Evolutionary conservation across 1,140 invertebrate genomes (phyloP).

Genomic region (Drosophila aff.): DNA sequence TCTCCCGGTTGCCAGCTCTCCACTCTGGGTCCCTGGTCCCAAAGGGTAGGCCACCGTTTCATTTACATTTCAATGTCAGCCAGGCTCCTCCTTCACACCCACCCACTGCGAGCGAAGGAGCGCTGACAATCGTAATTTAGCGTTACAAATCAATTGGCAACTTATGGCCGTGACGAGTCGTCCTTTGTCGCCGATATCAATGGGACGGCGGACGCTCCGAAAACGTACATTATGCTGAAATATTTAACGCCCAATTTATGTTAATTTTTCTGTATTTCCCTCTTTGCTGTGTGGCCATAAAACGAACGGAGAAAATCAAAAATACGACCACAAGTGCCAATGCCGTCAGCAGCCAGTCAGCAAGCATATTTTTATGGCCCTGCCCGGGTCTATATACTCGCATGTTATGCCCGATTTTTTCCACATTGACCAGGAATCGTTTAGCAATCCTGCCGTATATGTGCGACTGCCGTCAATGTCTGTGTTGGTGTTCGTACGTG

Average conservation of each 20-base stretch:
- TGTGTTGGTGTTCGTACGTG: constrained; percentile 58
- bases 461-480: constrained; percentile 25
- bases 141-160: constrained; percentile 81
- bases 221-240: constrained; percentile 36
- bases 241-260: constrained; percentile 78
- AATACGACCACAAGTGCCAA: constrained; percentile 25
- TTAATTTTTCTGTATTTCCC: constrained; percentile 50
- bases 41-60: constrained; percentile 53
- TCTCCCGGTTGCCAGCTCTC: background rate
- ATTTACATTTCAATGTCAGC: constrained; percentile 77
- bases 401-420: constrained; percentile 71
- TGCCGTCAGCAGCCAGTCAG: constrained; percentile 25
- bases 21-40: background rate
- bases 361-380: constrained; percentile 65
- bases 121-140: constrained; percentile 76
- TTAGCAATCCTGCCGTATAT: constrained; percentile 48
- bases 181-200: constrained; percentile 22
- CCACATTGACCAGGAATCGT: constrained; percentile 69
- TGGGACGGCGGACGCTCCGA: constrained; percentile 8
- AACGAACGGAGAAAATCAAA: constrained; percentile 40
- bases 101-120: constrained; percentile 7
- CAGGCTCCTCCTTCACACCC: background rate
- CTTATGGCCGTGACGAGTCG: constrained; percentile 51
- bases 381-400: constrained; percentile 37
- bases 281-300: constrained; percentile 42